These are phyloP conservation scores for Sphenodon punctatus DNA, from an alignment of 2,797 vertebrate genomes.

Conservation along the genomic window DNA sequence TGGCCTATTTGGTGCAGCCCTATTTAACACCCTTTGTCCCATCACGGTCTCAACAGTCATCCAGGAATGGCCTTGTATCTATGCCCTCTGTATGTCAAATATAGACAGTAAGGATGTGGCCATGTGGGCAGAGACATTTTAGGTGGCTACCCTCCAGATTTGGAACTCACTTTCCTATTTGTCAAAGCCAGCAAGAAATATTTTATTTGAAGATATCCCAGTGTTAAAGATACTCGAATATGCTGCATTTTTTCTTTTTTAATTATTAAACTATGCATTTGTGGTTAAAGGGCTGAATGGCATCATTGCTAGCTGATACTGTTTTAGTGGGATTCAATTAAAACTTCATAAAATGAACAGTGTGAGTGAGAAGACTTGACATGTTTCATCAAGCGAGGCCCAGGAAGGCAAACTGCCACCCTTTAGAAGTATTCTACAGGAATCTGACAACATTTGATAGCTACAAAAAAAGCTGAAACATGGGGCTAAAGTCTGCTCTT, in stretches of 20 bases:
- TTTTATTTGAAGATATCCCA: constrained; percentile 55
- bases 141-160: too few species aligned
- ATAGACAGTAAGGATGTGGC: too few species aligned
- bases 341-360: constrained; percentile 68
- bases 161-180: too few species aligned
- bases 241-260: constrained; percentile 14
- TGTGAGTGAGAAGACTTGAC: constrained; percentile 69
- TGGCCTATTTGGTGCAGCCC: too few species aligned
- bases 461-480: constrained; percentile 60
- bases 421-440: constrained; percentile 67
- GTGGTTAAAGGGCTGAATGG: constrained; percentile 66
- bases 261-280: constrained; percentile 63
- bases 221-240: constrained; percentile 27
- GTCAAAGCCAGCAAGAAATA: too few species aligned
- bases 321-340: constrained; percentile 74
- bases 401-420: constrained; percentile 66
- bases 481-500: constrained; percentile 66
- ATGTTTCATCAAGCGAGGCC: constrained; percentile 55
- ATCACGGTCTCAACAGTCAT: too few species aligned
- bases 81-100: too few species aligned
- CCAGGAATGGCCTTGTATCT: too few species aligned
- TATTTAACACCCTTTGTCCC: too few species aligned
- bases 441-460: constrained; percentile 68
- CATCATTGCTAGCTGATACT: constrained; percentile 72
- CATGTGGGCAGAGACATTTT: too few species aligned